These are phyloP conservation scores for Clinocottus analis DNA, from an alignment of 2,113 vertebrate species.

Conservation along the genomic window DNA sequence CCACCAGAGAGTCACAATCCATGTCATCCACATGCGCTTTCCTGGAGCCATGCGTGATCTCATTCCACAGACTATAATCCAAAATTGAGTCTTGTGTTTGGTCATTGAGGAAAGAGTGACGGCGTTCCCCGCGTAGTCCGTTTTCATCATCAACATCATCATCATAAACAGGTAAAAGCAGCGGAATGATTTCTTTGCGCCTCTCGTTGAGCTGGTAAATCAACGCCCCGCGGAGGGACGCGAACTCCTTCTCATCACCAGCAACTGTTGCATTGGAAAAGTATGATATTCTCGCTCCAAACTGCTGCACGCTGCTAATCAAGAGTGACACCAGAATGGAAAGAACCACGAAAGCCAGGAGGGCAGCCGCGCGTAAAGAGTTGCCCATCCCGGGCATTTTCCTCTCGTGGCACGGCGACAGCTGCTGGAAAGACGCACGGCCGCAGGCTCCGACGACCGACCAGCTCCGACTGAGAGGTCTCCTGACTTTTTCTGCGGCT, in stretches of 20 bases:
- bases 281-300: slow-evolving; percentile 55
- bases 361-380: slow-evolving; percentile 75
- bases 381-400: slow-evolving; percentile 71
- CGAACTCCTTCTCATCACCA: slow-evolving; percentile 59
- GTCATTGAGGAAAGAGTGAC: not conserved
- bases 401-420: slow-evolving; percentile 29
- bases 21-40: slow-evolving; percentile 64
- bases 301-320: slow-evolving; percentile 79
- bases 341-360: slow-evolving; percentile 78
- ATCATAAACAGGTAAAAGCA: slow-evolving; percentile 54
- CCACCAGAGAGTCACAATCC: slow-evolving; percentile 82
- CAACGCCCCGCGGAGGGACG: slow-evolving; percentile 64
- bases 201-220: slow-evolving; percentile 76
- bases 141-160: slow-evolving; percentile 10
- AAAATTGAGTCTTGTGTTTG: slow-evolving; percentile 15
- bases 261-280: slow-evolving; percentile 47
- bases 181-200: slow-evolving; percentile 78
- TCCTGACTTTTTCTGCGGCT: slow-evolving; percentile 27
- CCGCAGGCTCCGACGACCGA: slow-evolving; percentile 26
- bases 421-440: slow-evolving; percentile 24
- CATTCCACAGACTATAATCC: slow-evolving; percentile 64
- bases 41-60: slow-evolving; percentile 54
- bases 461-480: slow-evolving; percentile 39
- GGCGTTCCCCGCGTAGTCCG: not conserved
- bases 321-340: slow-evolving; percentile 77